A percentile compares a stretch with the other conserved stretches of the same genome.
phyloP scores from a whole-genome alignment of 2,113 vertebrate species.

The Sclerurus mexicanus region DNA sequence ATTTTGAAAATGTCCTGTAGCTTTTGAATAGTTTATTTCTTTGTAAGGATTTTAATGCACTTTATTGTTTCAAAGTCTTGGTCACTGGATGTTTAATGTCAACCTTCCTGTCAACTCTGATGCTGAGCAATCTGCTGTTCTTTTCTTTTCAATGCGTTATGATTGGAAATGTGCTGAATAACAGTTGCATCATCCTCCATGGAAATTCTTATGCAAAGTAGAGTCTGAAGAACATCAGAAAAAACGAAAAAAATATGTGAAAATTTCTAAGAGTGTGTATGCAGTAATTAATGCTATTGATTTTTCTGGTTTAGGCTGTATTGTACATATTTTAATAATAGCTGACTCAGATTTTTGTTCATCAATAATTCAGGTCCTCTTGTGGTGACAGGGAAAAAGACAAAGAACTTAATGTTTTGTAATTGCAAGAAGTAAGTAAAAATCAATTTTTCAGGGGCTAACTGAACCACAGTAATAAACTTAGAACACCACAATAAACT shows the following conservation, averaged over 20 bases:
- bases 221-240: background rate
- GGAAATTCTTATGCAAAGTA: background rate
- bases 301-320: background rate
- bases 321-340: background rate
- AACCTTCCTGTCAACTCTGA: background rate
- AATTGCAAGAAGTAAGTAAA: background rate
- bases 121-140: background rate
- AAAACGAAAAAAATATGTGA: background rate
- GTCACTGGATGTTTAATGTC: background rate
- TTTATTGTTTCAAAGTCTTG: background rate
- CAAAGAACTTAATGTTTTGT: background rate
- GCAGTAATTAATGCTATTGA: background rate
- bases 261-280: background rate
- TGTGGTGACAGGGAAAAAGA: background rate
- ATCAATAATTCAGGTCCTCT: background rate
- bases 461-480: background rate
- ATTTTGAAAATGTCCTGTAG: background rate
- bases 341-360: background rate
- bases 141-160: background rate
- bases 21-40: background rate
- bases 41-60: background rate
- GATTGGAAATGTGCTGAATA: background rate
- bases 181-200: background rate
- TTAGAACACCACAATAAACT: background rate
- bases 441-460: background rate